These are phyloP conservation scores for Kryptopterus vitreolus DNA, from an alignment of 2,797 vertebrate species.

Conservation along the genomic window DNA sequence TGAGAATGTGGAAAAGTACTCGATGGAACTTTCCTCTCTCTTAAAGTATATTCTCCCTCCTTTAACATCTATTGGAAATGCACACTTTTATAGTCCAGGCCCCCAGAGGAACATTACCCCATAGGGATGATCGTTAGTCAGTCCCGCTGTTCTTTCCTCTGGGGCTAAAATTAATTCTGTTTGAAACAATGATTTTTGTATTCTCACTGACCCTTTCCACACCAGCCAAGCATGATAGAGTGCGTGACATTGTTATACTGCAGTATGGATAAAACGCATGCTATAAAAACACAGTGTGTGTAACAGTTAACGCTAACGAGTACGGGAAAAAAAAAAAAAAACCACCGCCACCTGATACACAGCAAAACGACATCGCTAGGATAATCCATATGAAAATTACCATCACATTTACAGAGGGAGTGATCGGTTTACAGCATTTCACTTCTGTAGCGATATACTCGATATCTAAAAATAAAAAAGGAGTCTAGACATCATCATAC, in stretches of 20 bases:
- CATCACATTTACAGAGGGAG: background rate
- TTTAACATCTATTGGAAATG: background rate
- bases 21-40: background rate
- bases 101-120: background rate
- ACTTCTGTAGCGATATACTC: background rate
- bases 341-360: background rate
- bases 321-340: no score
- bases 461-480: constrained; percentile 20
- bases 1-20: background rate
- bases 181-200: background rate
- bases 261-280: background rate
- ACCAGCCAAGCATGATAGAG: background rate
- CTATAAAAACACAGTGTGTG: background rate
- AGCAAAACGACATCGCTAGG: background rate
- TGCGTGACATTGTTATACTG: background rate
- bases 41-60: background rate
- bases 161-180: background rate
- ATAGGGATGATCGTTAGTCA: background rate
- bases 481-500: constrained; percentile 29
- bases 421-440: constrained; percentile 13
- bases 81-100: background rate
- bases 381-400: background rate
- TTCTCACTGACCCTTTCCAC: background rate
- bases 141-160: background rate
- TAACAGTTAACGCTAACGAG: background rate